These are phyloP conservation scores for Octodon degus DNA, from an alignment of 2,113 vertebrate species.

Conservation along the genomic window DNA sequence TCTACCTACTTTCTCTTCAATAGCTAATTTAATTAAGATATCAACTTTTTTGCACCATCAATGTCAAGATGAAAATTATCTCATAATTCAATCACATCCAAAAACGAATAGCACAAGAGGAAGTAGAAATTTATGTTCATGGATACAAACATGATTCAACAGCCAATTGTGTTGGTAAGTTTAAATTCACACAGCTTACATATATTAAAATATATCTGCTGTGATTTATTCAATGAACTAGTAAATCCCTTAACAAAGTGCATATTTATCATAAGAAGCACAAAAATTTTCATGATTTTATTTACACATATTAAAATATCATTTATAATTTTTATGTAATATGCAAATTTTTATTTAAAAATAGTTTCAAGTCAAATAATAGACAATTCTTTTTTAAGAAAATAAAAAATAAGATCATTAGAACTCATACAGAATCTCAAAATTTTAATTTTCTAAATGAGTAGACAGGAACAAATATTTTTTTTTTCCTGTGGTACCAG, in stretches of 20 bases:
- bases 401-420: too few species aligned
- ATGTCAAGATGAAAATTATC: constrained; percentile 68
- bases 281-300: constrained; percentile 5
- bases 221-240: neutral
- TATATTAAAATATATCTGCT: neutral
- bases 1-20: too few species aligned
- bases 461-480: neutral
- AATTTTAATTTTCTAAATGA: neutral
- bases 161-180: neutral
- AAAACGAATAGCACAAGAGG: neutral
- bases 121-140: constrained; percentile 20
- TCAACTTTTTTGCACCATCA: constrained; percentile 23
- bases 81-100: constrained; percentile 66
- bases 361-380: neutral
- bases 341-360: neutral
- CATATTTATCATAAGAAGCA: neutral
- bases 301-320: neutral
- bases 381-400: neutral
- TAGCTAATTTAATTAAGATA: constrained; percentile 73
- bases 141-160: neutral
- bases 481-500: too few species aligned
- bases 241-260: neutral
- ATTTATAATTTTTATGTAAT: neutral
- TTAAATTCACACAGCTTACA: neutral
- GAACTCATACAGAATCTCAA: neutral